Percentiles rank a stretch among this genome's conserved stretches.
Conservation (phyloP, 37 sponge, comb jelly and placozoan species). For the Eunapius fragilis region DNA sequence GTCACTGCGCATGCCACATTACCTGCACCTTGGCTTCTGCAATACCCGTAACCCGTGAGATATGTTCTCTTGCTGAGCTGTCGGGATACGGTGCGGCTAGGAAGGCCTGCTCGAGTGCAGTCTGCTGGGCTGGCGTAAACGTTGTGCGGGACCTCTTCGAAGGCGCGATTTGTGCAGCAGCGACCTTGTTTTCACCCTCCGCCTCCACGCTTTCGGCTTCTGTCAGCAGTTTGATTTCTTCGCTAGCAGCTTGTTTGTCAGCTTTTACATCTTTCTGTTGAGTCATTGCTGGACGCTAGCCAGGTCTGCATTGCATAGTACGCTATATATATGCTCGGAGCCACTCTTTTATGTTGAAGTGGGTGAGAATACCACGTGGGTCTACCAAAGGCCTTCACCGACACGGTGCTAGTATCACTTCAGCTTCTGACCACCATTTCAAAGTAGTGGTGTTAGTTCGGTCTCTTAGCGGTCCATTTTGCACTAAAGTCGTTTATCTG, state of each 20-base stretch:
- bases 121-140: constrained; percentile 37
- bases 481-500: not conserved
- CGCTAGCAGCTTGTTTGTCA: not conserved
- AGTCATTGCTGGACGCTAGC: not conserved
- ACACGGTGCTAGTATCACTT: not conserved
- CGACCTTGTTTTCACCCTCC: not conserved
- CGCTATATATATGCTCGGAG: not conserved
- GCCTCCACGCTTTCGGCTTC: not conserved
- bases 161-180: not conserved
- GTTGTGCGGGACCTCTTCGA: constrained; percentile 40
- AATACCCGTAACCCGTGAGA: constrained; percentile 23
- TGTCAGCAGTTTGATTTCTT: not conserved
- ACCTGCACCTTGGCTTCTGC: constrained; percentile 41
- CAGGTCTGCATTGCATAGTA: not conserved
- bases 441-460: not conserved
- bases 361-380: not conserved
- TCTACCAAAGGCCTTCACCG: not conserved
- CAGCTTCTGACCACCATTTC: not conserved
- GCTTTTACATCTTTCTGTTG: not conserved
- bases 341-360: not conserved
- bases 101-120: constrained; percentile 38
- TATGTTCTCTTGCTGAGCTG: constrained; percentile 17
- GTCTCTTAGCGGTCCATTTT: not conserved
- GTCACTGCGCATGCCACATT: not conserved
- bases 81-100: constrained; percentile 37